Evolutionary conservation across 2,797 vertebrate genomes (phyloP), one percentile per base, ranked within the genome.

Genomic region (Mormyrus proboscirostris): DNA sequence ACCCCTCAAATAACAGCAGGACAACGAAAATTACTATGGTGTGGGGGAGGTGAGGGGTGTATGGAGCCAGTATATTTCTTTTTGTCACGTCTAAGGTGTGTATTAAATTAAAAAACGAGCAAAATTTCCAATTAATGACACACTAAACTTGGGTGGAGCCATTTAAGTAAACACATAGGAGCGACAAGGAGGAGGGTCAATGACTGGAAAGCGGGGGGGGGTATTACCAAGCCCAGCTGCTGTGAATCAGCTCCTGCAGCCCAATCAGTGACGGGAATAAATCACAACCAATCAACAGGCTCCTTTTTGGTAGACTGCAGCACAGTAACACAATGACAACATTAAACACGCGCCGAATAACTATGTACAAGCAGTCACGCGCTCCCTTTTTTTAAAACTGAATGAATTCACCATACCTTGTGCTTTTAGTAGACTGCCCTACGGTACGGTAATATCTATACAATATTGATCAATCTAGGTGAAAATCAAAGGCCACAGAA

Each of bases 391-490:
- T 87, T 86, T 12, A 47, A 49, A 41, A 85, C 25, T 79, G 53
- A 33, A 49, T 88, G 57, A 87, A 55, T 38, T 65, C 84, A 86
- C 49, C 90, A 88, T 55, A 90, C 90, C 91, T 92, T 93, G 93
- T 94, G 94, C 94, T 95, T 94, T 91, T 86, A 88, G 90, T 85
- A 65, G 22, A 19, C 83, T 53, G 47, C 12, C n/a, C 25, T 76
- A 19, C 8, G 2, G 38, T 44, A 87, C 14, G 0, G 59, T 38
- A 44, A 44, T 22, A 57, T 69, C 82, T 88, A 38, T 87, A 87
- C 19, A 44, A 69, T 62, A 65, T 65, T 33, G 33, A 69, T 22
- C 38, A 49, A 47, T 47, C 19, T 62, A 57, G 57, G 38, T 22
- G 22, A 65, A 47, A 85, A 88, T 57, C 41, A 88, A 88, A 88